Percentiles rank a stretch among this genome's conserved stretches.
Conservation (phyloP, 1,140 invertebrate genomes). For the Scaptomyza montana region DNA sequence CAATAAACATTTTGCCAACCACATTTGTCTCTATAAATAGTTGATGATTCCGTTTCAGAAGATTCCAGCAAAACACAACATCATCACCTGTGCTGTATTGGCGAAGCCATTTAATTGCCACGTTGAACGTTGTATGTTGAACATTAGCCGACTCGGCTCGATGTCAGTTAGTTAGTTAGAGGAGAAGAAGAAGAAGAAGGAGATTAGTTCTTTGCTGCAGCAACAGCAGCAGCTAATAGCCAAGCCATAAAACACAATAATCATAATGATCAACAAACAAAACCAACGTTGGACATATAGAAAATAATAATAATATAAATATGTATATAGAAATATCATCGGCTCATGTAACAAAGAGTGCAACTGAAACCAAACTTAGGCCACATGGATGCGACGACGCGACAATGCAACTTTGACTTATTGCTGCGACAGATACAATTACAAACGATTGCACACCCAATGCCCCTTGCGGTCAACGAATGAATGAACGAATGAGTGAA, state of each 20-base stretch:
- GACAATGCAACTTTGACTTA: constrained; percentile 64
- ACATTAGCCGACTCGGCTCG: not conserved
- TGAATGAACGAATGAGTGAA: constrained; percentile 32
- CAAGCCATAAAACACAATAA: constrained; percentile 70
- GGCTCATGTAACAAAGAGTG: constrained; percentile 52
- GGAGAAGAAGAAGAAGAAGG: not conserved
- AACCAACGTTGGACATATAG: not conserved
- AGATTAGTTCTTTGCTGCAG: constrained; percentile 53
- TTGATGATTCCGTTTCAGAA: constrained; percentile 13
- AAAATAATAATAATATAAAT: not conserved
- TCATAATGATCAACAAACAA: constrained; percentile 29
- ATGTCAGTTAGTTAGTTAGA: constrained; percentile 29
- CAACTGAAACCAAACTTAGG: constrained; percentile 43
- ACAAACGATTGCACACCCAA: constrained; percentile 64
- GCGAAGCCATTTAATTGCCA: constrained; percentile 72
- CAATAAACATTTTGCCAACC: constrained; percentile 15
- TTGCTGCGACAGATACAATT: constrained; percentile 78
- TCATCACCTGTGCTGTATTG: constrained; percentile 42
- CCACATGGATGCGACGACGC: constrained; percentile 13
- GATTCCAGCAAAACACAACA: constrained; percentile 5
- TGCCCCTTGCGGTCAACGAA: constrained; percentile 65
- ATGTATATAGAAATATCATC: constrained; percentile 2
- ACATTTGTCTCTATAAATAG: constrained; percentile 45
- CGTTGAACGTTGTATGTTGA: constrained; percentile 1
- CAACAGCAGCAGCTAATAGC: constrained; percentile 53